Base-by-base conservation (phyloP, 2,888 invertebrate genomes). In the Tetragnatha montana region DNA sequence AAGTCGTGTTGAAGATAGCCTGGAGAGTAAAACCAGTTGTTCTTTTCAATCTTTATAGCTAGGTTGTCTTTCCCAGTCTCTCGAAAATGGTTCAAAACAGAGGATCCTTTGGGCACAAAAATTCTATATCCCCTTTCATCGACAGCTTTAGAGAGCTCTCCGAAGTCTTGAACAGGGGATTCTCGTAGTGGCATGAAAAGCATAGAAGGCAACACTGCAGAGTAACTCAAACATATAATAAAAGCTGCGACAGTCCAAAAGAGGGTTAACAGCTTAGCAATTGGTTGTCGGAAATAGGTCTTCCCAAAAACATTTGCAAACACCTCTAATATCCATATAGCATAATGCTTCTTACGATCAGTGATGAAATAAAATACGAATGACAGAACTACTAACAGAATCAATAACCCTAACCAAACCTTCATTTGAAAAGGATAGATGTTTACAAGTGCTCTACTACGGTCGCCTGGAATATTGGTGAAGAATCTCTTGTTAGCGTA, bases 81-180 rank as follows among this genome's bases (percentile, higher is more conserved):
- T 8, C n/a, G 75, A 17, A 22, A 75, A 51, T 35, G 8, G 21
- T 14, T 60, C n/a, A 10, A n/a, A 68, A 51, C 83, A 75, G 49
- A 60, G 17, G 8, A 75, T 4, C 75, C 68, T 14, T n/a, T 35
- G 0, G 74, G 8, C 8, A 74, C 68, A 17, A n/a, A 19, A 17
- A 74, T 35, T 19, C 51, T 75, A n/a, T 47, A 60, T 19, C 22
- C 22, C 6, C 78, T 75, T 14, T 19, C 17, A 35, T 70, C 17
- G 12, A 85, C 78, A 19, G 85, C 85, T 49, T 19, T 50, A 8
- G 60, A 35, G 10, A 85, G 70, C 1, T 85, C 85, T 50, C 21
- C 8, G 49, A 85, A 19, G 17, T 50, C 70, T 19, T 51, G 69
- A 8, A 85, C 21, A 4, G 35, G 68, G 17, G 21, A 21, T 49